Percentiles rank a stretch among this genome's conserved stretches.
phyloP scores from a whole-genome alignment of 2,113 vertebrate species.

The Myotis brandtii region DNA sequence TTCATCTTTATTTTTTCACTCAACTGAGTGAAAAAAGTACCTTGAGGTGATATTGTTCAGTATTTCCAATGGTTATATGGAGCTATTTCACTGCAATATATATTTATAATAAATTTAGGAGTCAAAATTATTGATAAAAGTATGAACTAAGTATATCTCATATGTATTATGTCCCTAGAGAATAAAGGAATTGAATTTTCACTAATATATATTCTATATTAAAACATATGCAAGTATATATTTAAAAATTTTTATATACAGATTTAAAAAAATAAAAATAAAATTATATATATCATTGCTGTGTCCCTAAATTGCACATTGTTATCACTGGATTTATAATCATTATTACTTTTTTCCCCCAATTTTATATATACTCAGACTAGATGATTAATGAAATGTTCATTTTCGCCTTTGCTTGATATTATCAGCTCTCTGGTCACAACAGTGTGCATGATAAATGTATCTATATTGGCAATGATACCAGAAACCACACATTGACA shows the following conservation, averaged over 20 bases:
- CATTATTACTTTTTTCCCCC: conserved; percentile 83
- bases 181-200: not conserved
- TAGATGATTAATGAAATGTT: conserved; percentile 84
- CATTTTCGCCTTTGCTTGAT: conserved; percentile 91
- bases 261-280: too few relatives aligned
- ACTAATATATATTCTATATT: not conserved
- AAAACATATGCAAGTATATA: not conserved
- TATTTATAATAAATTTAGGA: not conserved
- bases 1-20: not conserved
- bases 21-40: not conserved
- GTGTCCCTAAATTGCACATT: conserved; percentile 74
- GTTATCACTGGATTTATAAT: conserved; percentile 86
- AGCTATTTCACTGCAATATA: not conserved
- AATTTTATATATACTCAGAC: conserved; percentile 87
- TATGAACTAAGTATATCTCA: not conserved
- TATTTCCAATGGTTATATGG: not conserved
- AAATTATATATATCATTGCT: conserved; percentile 47
- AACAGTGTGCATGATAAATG: conserved; percentile 84
- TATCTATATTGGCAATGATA: conserved; percentile 85
- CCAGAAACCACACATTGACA: conserved; percentile 75
- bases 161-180: conserved; percentile 36
- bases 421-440: conserved; percentile 59
- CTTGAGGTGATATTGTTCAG: not conserved
- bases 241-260: not conserved
- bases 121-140: not conserved